Base-by-base conservation (phyloP, 2,888 invertebrate species). In the Drosophila picticornis region DNA sequence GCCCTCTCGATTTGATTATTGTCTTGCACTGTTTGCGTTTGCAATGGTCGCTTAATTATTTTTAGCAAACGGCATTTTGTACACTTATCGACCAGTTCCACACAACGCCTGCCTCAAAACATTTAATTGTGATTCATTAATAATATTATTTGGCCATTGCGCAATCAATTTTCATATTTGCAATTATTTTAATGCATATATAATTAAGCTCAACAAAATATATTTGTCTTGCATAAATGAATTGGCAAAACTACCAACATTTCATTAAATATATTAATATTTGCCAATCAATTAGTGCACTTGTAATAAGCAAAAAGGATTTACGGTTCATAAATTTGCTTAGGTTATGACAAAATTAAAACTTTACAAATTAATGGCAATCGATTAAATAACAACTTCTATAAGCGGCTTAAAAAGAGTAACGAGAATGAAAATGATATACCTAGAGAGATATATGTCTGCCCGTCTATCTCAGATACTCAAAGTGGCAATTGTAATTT, bases 21-120 rank as follows among this genome's bases (percentile, higher is more conserved):
- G 70, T 81, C 69, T 63, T 58, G 22, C 65, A 60, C 46, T 69
- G 67, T 76, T 66, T 86, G 79, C 69, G 56, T 73, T 67, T 72
- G 57, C 81, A 51, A 53, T 58, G 77, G 83, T 75, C 71, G 77
- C 73, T 76, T 85, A 90, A 90, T 90, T 88, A 88, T 90, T 84
- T 83, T 81, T 71, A 73, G 72, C 66, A 68, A 66, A 66, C 63
- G 57, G 22, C 61, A 43, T 58, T 85, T 73, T 43, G 57, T 51
- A 67, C 36, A 73, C 52, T 57, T 67, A 46, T 55, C 59, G 55
- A 22, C 48, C 50, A 66, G 29, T 53, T 52, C 19, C 32, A 3
- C 13, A 1, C 34, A 10, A 5, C 27, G 29, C 31, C n/a, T 9
- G 19, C 22, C 31, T 6, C 7, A 11, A 52, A 58, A 58, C 50